phyloP scores from a whole-genome alignment of 1,140 invertebrate genomes.

The Globodera rostochiensis region DNA sequence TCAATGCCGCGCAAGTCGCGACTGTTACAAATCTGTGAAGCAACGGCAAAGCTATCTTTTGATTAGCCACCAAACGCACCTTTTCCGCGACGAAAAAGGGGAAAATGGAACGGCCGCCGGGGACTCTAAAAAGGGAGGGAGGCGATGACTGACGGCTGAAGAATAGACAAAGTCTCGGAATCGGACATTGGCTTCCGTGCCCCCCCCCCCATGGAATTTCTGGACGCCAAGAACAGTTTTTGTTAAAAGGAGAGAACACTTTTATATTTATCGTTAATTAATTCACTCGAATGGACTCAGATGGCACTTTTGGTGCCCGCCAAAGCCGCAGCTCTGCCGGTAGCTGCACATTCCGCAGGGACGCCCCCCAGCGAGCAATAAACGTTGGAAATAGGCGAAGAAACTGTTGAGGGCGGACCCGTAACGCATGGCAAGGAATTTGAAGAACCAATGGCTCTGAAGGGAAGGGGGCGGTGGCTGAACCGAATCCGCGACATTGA shows the following conservation, averaged over 20 bases:
- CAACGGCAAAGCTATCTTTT: not conserved
- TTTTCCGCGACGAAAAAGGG: slow-evolving; percentile 64
- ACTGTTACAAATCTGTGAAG: slow-evolving; percentile 42
- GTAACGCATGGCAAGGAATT: slow-evolving; percentile 55
- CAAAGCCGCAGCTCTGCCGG: slow-evolving; percentile 62
- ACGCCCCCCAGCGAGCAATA: not conserved
- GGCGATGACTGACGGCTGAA: not conserved
- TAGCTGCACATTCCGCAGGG: slow-evolving; percentile 62
- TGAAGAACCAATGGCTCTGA: slow-evolving; percentile 60
- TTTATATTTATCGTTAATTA: not conserved
- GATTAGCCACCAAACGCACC: slow-evolving; percentile 8
- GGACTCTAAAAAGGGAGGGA: slow-evolving; percentile 52
- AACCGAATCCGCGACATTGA: slow-evolving; percentile 40
- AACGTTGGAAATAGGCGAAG: slow-evolving; percentile 54
- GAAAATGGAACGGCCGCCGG: slow-evolving; percentile 56
- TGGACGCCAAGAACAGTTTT: too few species aligned
- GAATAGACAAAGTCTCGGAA: too few species aligned
- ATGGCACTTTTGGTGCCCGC: slow-evolving; percentile 57
- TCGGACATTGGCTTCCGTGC: too few species aligned
- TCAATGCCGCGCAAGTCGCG: slow-evolving; percentile 53
- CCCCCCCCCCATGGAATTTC: too few species aligned
- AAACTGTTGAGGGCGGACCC: slow-evolving; percentile 55
- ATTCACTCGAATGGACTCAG: slow-evolving; percentile 58
- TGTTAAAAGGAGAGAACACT: too few species aligned
- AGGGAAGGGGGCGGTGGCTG: slow-evolving; percentile 29